Evolutionary conservation across 64 coral and sea anemone species (phyloP).

Genomic region (Pocillopora verrucosa): DNA sequence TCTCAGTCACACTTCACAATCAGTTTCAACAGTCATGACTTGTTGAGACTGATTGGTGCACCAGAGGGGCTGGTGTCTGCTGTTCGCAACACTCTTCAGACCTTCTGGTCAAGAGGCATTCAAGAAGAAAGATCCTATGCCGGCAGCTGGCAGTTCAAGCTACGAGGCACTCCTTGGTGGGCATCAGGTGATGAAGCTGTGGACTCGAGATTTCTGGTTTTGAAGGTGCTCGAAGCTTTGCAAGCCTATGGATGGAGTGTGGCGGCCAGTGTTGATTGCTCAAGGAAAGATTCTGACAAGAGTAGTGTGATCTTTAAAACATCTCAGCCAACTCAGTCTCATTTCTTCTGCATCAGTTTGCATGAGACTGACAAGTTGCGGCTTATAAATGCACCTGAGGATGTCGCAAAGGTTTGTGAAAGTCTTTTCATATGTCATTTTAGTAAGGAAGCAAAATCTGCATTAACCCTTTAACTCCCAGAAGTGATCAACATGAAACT

Average conservation of each 20-base stretch:
- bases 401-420: constrained; percentile 44
- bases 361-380: constrained; percentile 90
- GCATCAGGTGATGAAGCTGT: constrained; percentile 60
- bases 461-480: too few relatives aligned
- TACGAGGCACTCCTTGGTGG: constrained; percentile 83
- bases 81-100: constrained; percentile 53
- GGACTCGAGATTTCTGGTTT: constrained; percentile 68
- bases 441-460: too few relatives aligned
- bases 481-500: too few relatives aligned
- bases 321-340: constrained; percentile 51
- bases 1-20: constrained; percentile 26
- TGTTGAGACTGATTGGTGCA: constrained; percentile 62
- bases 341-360: constrained; percentile 80
- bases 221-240: constrained; percentile 79
- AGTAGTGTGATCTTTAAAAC: constrained; percentile 67
- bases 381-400: constrained; percentile 80
- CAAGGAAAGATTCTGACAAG: constrained; percentile 71
- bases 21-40: constrained; percentile 66
- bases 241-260: constrained; percentile 78
- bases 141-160: constrained; percentile 77
- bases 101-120: constrained; percentile 59
- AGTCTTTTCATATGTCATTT: too few relatives aligned
- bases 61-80: constrained; percentile 57
- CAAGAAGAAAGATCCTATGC: constrained; percentile 45
- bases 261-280: constrained; percentile 70